Percentiles rank a stretch among this genome's conserved stretches.
phyloP scores from a whole-genome alignment of 2,888 invertebrate species.

The Brachyopa scutellaris region DNA sequence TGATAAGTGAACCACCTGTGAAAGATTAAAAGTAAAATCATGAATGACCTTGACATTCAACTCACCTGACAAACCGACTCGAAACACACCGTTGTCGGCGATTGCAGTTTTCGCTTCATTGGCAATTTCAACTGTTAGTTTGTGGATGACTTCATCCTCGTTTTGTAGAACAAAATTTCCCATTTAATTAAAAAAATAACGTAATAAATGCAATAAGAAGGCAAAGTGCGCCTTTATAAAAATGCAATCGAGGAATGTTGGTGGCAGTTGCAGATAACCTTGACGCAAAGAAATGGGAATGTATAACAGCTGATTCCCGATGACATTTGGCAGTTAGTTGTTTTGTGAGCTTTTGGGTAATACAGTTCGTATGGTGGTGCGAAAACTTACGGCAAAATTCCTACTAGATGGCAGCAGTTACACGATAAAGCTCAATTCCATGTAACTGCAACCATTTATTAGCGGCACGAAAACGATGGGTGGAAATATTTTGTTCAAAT shows the following conservation, averaged over 20 bases:
- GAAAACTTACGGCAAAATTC: neutral
- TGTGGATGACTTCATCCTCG: slow-evolving; percentile 84
- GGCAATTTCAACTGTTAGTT: slow-evolving; percentile 85
- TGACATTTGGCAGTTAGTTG: slow-evolving; percentile 4
- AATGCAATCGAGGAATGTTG: neutral
- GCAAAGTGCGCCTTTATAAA: neutral
- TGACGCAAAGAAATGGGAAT: neutral
- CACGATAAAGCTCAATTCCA: neutral
- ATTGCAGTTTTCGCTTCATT: slow-evolving; percentile 87
- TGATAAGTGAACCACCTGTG: slow-evolving; percentile 91
- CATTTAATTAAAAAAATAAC: slow-evolving; percentile 78
- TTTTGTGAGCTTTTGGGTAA: neutral
- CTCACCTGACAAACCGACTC: slow-evolving; percentile 90
- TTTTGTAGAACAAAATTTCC: slow-evolving; percentile 82
- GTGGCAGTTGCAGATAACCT: too few species aligned
- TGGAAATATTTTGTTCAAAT: too few species aligned
- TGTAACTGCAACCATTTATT: neutral
- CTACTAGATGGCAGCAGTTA: neutral
- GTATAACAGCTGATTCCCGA: slow-evolving; percentile 15
- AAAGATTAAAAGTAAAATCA: neutral
- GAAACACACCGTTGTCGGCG: slow-evolving; percentile 85
- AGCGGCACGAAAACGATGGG: neutral
- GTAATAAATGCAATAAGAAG: slow-evolving; percentile 4
- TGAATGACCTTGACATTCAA: slow-evolving; percentile 28
- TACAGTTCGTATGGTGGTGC: neutral